Evolutionary conservation across 2,888 invertebrate species (phyloP).

Genomic region (Deilephila porcellus): DNA sequence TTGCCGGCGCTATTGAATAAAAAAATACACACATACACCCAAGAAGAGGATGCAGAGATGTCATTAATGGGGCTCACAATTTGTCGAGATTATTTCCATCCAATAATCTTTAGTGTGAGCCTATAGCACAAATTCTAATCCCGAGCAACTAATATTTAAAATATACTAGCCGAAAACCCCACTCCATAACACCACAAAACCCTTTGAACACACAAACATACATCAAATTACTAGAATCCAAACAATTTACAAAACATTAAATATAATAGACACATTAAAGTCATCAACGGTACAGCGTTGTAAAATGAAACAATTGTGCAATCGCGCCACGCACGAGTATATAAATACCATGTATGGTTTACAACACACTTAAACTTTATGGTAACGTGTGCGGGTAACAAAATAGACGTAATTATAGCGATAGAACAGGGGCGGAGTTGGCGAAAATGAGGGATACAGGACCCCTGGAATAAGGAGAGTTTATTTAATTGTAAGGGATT

Average conservation of each 20-base stretch:
- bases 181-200: too few relatives aligned
- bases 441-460: neutral
- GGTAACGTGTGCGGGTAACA: conserved; percentile 30
- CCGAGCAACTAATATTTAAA: too few relatives aligned
- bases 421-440: neutral
- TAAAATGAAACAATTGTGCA: conserved; percentile 30
- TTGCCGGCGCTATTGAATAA: too few relatives aligned
- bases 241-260: neutral
- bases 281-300: conserved; percentile 11
- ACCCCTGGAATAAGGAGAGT: neutral
- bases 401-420: conserved; percentile 29
- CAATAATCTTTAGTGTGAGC: too few relatives aligned
- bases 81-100: too few relatives aligned
- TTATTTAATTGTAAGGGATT: neutral
- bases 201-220: too few relatives aligned
- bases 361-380: conserved; percentile 30
- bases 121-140: too few relatives aligned
- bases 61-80: too few relatives aligned
- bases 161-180: too few relatives aligned
- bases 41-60: too few relatives aligned
- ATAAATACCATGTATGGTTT: conserved; percentile 32
- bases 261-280: conserved; percentile 14
- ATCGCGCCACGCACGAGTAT: conserved; percentile 21
- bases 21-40: too few relatives aligned
- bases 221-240: neutral